Evolutionary conservation across 2,113 vertebrate species (phyloP), one percentile per base, ranked within the genome.

Genomic region (Corapipo altera): DNA sequence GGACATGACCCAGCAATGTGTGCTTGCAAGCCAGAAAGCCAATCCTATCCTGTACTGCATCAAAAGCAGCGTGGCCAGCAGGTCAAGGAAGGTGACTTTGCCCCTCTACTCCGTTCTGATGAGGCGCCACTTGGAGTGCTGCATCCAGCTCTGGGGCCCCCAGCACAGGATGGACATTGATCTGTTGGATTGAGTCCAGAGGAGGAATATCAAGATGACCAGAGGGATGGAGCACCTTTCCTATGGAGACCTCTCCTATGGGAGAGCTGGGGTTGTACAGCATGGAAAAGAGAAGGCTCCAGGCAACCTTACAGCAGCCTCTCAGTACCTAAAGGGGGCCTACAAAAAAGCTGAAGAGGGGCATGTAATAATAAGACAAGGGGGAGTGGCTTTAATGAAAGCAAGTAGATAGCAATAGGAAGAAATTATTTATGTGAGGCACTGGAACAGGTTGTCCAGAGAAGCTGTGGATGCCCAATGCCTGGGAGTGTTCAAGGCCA

Each of bases 41-140:
- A 82, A 39, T 14, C 0, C 0, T 12, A 17, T 1, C 28, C 78
- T 35, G 41, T 15, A 18, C n/a, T 83, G 55, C 17, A 62, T 55
- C 30, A 21, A 55, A 33, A 62, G 41, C n/a, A 48, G 13, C 0
- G 1, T 23, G 26, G 48, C 0, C 71, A 70, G 41, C n/a, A 55
- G 48, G 71, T 18, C 0, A 0, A 49, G 21, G 15, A 13, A 62
- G 26, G n/a, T 21, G 26, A 43, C 41, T 43, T 30, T 62, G 71
- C 0, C 39, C 30, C 46, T 75, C 54, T 62, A 30, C 33, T 51
- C 46, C 6, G 7, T 37, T 18, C 67, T 58, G 32, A 0, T 37
- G 24, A 48, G 39, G 48, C 6, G 32, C 46, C 55, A 61, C 6
- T 14, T 22, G 30, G 3, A 76, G 3, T 4, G 1, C 46, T 55